Percentiles rank a stretch among this genome's conserved stretches.
phyloP scores from a whole-genome alignment of 2,888 invertebrate genomes.

The Phengaris alcon region DNA sequence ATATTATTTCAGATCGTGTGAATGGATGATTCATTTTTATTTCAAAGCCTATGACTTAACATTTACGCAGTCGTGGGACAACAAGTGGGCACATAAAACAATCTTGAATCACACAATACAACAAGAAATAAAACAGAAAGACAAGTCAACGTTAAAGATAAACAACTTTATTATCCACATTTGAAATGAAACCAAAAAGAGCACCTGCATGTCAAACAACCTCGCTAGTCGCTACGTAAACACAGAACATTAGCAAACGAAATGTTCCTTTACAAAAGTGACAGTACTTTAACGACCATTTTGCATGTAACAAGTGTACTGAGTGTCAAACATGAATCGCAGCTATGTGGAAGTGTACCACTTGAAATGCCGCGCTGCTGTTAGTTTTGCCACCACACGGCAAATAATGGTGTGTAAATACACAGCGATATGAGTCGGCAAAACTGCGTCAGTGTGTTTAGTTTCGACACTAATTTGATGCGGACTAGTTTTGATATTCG shows the following conservation, averaged over 20 bases:
- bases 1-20: background rate
- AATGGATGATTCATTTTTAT: background rate
- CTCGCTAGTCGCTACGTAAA: background rate
- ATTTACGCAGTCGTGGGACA: background rate
- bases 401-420: conserved; percentile 24
- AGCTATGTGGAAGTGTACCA: conserved; percentile 26
- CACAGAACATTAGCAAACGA: conserved; percentile 14
- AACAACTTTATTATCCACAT: background rate
- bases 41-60: background rate
- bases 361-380: conserved; percentile 6
- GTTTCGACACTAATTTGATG: conserved; percentile 7
- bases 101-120: background rate
- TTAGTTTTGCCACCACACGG: conserved; percentile 24
- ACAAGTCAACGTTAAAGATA: background rate
- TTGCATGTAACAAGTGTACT: conserved; percentile 19
- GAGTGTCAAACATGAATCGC: conserved; percentile 25
- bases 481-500: conserved; percentile 1
- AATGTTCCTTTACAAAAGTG: conserved; percentile 10
- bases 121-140: background rate
- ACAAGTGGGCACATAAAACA: background rate
- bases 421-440: conserved; percentile 5
- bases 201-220: background rate
- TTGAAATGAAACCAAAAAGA: background rate
- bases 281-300: conserved; percentile 9
- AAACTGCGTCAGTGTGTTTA: conserved; percentile 5